Evolutionary conservation across 2,113 vertebrate genomes (phyloP).

Genomic region (Puntigrus tetrazona): DNA sequence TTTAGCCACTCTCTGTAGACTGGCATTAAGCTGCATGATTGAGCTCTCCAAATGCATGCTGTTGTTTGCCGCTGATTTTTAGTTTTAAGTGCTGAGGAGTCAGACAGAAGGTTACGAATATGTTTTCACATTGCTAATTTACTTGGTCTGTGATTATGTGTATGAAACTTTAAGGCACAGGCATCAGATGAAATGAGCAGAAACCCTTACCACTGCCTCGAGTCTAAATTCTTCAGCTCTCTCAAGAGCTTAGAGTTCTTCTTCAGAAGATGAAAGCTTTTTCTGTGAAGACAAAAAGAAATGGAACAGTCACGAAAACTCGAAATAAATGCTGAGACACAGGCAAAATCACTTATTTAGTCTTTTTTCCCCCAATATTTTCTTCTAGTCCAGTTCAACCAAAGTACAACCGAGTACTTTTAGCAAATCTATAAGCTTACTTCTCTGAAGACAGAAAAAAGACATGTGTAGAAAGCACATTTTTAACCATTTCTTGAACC

Average conservation of each 20-base stretch:
- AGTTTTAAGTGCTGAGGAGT: slow-evolving; percentile 4
- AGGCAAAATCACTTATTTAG: neutral
- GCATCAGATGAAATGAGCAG: neutral
- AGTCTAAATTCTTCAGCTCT: slow-evolving; percentile 97
- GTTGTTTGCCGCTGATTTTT: slow-evolving; percentile 28
- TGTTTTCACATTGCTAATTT: slow-evolving; percentile 12
- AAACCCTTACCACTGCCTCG: slow-evolving; percentile 90
- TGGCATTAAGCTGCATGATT: slow-evolving; percentile 42
- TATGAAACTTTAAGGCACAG: neutral
- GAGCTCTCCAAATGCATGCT: slow-evolving; percentile 41
- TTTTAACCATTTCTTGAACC: too few species aligned
- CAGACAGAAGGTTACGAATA: slow-evolving; percentile 13
- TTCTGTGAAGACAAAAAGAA: slow-evolving; percentile 74
- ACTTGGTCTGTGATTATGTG: neutral
- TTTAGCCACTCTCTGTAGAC: slow-evolving; percentile 48
- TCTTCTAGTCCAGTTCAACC: neutral
- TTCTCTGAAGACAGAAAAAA: too few species aligned
- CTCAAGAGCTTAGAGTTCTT: slow-evolving; percentile 97
- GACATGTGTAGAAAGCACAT: too few species aligned
- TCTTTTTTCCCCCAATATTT: neutral
- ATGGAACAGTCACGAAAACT: neutral
- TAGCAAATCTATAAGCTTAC: neutral
- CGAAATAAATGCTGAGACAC: neutral
- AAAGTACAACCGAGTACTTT: neutral
- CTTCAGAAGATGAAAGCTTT: slow-evolving; percentile 97